Evolutionary conservation across 1,140 invertebrate genomes (phyloP), one percentile per base, ranked within the genome.

Genomic region (Linepithema humile): DNA sequence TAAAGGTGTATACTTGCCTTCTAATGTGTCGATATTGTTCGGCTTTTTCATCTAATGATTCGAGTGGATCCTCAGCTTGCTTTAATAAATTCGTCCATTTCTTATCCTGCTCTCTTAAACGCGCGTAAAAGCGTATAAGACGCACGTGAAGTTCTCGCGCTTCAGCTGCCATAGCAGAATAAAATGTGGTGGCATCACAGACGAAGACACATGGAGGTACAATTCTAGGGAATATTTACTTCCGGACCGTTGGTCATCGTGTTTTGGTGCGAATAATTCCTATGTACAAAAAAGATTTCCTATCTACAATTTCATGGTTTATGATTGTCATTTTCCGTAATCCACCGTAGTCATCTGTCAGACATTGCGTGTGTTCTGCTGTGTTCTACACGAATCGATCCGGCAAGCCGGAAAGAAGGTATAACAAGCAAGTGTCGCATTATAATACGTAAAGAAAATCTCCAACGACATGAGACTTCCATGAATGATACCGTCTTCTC

Each of bases 21-120:
- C n/a, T n/a, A n/a, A n/a, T n/a, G n/a, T n/a, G n/a, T 7, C 83
- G 88, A 10, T 93, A 84, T 74, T 93, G 89, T 82, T 93, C 89
- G 7, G 80, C 78, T 85, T 91, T 89, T 90, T 91, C 92, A 74
- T 55, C 88, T 12, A 93, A 69, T 29, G 65, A 86, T 0, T 86
- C 60, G 0, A 92, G 40, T 0, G 85, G 82, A 26, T 62, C 50
- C 74, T 90, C 60, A 2, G 84, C 82, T 57, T 20, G 78, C 15
- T 86, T 73, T 0, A 29, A 57, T 6, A 91, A 55, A 64, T 90
- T 88, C 23, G 85, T 89, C 91, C 92, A 92, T 43, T 91, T 92
- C 3, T 67, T 73, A 3, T 92, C 80, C 1, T 85, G 57, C 43
- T 78, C 90, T 26, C 88, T 86, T 3, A 93, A 20, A 5, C 89